These are phyloP conservation scores for Antheraea mylitta DNA, from an alignment of 1,140 invertebrate genomes.

Conservation along the genomic window DNA sequence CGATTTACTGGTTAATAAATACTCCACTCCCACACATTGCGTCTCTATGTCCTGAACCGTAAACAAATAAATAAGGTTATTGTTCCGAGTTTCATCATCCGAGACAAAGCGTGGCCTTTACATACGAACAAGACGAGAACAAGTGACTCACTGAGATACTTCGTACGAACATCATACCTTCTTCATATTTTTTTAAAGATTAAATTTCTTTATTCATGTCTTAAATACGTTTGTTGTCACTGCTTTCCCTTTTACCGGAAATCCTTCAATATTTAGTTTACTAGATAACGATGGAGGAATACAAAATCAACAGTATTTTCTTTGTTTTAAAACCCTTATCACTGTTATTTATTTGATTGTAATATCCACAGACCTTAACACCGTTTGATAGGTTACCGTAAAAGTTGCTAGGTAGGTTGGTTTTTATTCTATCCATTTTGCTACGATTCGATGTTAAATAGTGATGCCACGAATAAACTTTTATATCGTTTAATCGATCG, in stretches of 20 bases:
- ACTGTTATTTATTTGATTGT: no score
- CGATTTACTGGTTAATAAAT: not conserved
- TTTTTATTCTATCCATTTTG: no score
- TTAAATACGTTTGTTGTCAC: not conserved
- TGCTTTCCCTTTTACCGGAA: no score
- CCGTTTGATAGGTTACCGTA: no score
- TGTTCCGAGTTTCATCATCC: slow-evolving; percentile 45
- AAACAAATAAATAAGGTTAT: slow-evolving; percentile 52
- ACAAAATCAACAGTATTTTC: not conserved
- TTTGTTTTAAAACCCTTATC: no score
- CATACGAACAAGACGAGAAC: slow-evolving; percentile 19
- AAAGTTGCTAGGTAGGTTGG: no score
- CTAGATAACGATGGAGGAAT: no score
- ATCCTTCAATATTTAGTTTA: no score
- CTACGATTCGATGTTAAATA: no score
- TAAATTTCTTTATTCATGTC: not conserved
- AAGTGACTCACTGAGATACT: not conserved
- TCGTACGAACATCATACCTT: not conserved
- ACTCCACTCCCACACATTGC: slow-evolving; percentile 31
- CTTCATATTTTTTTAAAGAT: not conserved
- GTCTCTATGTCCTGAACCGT: slow-evolving; percentile 33
- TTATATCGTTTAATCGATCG: no score
- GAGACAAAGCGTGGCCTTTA: slow-evolving; percentile 40
- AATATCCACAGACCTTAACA: no score
- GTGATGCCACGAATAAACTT: no score